phyloP scores from a whole-genome alignment of 2,797 vertebrate species.

The Carapus acus region DNA sequence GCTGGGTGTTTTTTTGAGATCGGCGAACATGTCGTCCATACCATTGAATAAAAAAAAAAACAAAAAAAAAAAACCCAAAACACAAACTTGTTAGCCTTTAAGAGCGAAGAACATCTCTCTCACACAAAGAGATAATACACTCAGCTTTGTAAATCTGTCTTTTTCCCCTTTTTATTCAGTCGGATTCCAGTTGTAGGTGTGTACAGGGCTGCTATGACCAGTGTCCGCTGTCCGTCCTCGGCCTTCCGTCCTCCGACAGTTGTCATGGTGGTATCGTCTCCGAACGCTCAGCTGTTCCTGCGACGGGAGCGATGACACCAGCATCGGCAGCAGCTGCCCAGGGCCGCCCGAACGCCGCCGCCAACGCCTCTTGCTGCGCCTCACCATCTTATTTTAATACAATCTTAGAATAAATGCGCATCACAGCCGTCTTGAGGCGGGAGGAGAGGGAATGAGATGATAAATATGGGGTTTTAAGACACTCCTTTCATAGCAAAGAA shows the following conservation, averaged over 20 bases:
- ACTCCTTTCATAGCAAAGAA: neutral
- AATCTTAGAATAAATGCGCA: slow-evolving; percentile 10
- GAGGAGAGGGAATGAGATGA: slow-evolving; percentile 9
- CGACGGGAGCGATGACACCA: slow-evolving; percentile 25
- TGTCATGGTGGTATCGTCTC: slow-evolving; percentile 50
- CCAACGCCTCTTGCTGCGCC: slow-evolving; percentile 27
- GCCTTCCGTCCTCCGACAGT: slow-evolving; percentile 53
- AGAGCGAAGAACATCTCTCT: no score
- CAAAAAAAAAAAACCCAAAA: no score
- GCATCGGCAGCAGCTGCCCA: slow-evolving; percentile 51
- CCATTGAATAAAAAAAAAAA: slow-evolving; percentile 6
- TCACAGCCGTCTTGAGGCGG: neutral
- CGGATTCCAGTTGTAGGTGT: no score
- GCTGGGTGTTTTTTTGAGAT: slow-evolving; percentile 38
- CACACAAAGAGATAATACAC: no score
- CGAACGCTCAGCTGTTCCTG: slow-evolving; percentile 56
- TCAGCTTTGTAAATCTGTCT: no score
- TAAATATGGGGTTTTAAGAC: no score
- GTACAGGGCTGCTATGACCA: no score
- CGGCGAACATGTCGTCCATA: slow-evolving; percentile 9
- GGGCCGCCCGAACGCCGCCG: no score
- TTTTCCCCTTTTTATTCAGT: no score
- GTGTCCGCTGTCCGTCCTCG: slow-evolving; percentile 34
- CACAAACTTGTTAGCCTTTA: slow-evolving; percentile 29
- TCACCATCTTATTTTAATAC: slow-evolving; percentile 25